Evolutionary conservation across 2,113 vertebrate species (phyloP), one percentile per base, ranked within the genome.

Genomic region (Forbesichthys papilliferus): DNA sequence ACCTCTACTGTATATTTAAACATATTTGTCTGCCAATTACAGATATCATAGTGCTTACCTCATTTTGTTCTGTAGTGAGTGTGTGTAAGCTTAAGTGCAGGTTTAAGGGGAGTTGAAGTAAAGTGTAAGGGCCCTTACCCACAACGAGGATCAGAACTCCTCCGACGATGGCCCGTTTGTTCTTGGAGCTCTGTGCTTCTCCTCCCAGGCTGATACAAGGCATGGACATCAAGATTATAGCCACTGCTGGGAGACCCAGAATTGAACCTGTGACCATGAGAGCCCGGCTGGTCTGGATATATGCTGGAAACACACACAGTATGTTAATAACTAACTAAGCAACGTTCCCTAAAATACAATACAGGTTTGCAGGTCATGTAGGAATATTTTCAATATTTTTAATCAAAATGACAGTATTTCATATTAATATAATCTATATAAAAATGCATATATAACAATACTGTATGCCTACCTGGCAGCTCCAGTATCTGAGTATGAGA

Each of bases 191-290:
- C 3, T 95, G 93, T 0, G 94, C 90, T 80, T 98, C 96, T 0
- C 91, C 92, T 52, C 95, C 95, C 74, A 98, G 93, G 14, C 91
- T 94, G 89, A 98, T 97, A 81, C 95, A 99, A 46, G 97, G 96
- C 87, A 97, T 91, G 48, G 97, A 95, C 0, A 96, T 95, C 10
- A 98, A 89, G 68, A 98, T 84, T 55, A 98, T 87, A 13, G 91
- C 92, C 63, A 96, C 92, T 0, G 95, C 96, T 0, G 95, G 96
- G n/a, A 99, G 91, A 3, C 97, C 97, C 75, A 99, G 91, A 61
- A 99, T 95, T 0, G 95, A 96, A 10, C 93, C 96, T 0, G 93
- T 93, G 4, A 98, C 93, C 98, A 99, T 99, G 81, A 99, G 90
- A 0, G 98, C 98, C 3, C 98, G 94, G 16, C 96, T 95, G 0